Percentiles rank a stretch among this genome's conserved stretches.
Conservation (phyloP, 2,113 vertebrate genomes). For the Mustela lutreola region DNA sequence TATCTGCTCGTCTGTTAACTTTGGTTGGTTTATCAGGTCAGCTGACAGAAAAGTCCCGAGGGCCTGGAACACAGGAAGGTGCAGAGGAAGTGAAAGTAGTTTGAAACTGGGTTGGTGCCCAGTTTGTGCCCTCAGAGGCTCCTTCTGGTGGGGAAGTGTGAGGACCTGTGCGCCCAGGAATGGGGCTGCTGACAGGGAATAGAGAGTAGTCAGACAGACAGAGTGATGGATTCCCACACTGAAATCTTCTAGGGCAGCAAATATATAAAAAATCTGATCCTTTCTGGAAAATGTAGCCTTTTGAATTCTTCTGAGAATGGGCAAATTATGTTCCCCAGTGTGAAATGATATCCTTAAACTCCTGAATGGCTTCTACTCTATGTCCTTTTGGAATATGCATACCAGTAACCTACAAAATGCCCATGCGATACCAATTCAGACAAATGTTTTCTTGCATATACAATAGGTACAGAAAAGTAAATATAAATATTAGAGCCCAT, state of each 20-base stretch:
- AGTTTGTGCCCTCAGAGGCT: not conserved
- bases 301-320: not conserved
- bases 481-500: not conserved
- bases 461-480: not conserved
- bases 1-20: not conserved
- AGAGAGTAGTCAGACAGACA: not conserved
- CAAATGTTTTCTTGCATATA: not conserved
- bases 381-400: not conserved
- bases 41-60: not conserved
- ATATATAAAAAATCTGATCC: not conserved
- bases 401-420: not conserved
- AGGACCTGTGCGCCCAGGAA: not conserved
- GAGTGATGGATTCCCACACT: not conserved
- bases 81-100: constrained; percentile 32
- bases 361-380: not conserved
- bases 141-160: not conserved
- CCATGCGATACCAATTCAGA: not conserved
- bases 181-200: not conserved
- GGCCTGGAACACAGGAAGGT: not conserved
- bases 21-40: not conserved
- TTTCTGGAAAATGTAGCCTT: not conserved
- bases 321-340: not conserved
- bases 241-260: not conserved
- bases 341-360: not conserved
- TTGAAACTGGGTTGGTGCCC: constrained; percentile 15